Conservation (phyloP, 2,888 invertebrate species). For the Drosophila paracracens region DNA sequence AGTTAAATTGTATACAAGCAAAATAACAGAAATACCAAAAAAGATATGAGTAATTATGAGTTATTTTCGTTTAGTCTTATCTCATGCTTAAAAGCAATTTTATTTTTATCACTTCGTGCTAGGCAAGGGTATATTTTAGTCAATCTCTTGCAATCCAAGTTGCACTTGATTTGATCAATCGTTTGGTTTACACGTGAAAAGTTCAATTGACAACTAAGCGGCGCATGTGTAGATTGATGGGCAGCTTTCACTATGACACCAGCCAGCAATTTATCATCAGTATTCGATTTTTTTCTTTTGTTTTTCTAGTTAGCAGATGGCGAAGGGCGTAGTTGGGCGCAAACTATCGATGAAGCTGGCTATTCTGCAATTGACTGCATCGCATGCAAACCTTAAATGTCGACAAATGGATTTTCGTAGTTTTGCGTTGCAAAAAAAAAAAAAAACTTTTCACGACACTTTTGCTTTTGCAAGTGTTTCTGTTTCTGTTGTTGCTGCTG, state of each 20-base stretch:
- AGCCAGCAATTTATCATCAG: conserved; percentile 67
- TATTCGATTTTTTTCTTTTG: conserved; percentile 6
- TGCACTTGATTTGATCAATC: conserved; percentile 66
- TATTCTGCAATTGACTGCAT: conserved; percentile 61
- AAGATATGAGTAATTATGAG: background rate
- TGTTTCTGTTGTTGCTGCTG: conserved; percentile 13
- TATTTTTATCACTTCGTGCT: background rate
- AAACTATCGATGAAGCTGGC: conserved; percentile 12
- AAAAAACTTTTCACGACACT: conserved; percentile 53
- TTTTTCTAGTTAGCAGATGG: background rate
- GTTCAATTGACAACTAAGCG: conserved; percentile 60
- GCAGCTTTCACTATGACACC: conserved; percentile 34
- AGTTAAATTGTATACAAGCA: background rate
- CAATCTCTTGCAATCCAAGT: background rate
- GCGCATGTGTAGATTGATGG: conserved; percentile 70
- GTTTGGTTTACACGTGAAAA: conserved; percentile 59
- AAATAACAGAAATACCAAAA: background rate
- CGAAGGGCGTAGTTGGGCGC: background rate
- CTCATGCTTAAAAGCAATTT: background rate
- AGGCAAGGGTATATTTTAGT: conserved; percentile 19
- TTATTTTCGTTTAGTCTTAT: background rate
- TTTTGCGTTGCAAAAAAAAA: conserved; percentile 54
- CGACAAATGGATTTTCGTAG: conserved; percentile 77
- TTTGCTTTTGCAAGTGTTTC: conserved; percentile 21
- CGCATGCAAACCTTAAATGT: conserved; percentile 74